Percentiles rank a stretch among this genome's conserved stretches.
phyloP scores from a whole-genome alignment of 1,140 invertebrate genomes.

The Formica exsecta region DNA sequence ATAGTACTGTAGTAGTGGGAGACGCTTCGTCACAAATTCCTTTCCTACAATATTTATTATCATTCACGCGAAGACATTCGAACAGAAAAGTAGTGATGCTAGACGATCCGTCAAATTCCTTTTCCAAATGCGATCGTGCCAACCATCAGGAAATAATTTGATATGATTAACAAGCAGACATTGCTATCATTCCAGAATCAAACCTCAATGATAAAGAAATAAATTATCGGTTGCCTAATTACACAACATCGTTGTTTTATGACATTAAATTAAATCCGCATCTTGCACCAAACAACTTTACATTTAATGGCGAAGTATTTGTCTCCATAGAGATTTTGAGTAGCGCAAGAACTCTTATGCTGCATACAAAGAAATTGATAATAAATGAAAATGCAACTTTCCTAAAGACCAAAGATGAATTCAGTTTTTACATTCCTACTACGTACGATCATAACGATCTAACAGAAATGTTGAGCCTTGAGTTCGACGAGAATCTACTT shows the following conservation, averaged over 20 bases:
- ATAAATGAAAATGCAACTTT: constrained; percentile 16
- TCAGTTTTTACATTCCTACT: constrained; percentile 1
- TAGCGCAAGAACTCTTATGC: constrained; percentile 58
- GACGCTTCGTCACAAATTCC: too few species aligned
- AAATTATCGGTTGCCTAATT: constrained; percentile 60
- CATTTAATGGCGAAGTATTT: constrained; percentile 67
- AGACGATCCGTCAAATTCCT: too few species aligned
- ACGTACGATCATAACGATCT: constrained; percentile 32
- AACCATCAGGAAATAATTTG: too few species aligned
- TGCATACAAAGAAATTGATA: constrained; percentile 51
- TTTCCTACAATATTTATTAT: too few species aligned
- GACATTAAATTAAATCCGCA: constrained; percentile 63
- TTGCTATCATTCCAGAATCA: neutral
- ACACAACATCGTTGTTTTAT: constrained; percentile 56
- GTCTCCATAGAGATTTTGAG: constrained; percentile 63
- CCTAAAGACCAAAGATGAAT: neutral
- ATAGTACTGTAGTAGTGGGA: too few species aligned
- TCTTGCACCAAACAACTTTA: constrained; percentile 67
- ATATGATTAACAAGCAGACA: neutral
- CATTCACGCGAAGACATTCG: too few species aligned
- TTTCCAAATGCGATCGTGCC: too few species aligned
- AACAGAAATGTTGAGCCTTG: constrained; percentile 50
- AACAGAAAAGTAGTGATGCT: too few species aligned
- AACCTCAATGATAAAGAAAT: neutral
- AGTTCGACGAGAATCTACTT: neutral